Conservation (phyloP, 2,113 vertebrate species). For the Asarcornis scutulata region DNA sequence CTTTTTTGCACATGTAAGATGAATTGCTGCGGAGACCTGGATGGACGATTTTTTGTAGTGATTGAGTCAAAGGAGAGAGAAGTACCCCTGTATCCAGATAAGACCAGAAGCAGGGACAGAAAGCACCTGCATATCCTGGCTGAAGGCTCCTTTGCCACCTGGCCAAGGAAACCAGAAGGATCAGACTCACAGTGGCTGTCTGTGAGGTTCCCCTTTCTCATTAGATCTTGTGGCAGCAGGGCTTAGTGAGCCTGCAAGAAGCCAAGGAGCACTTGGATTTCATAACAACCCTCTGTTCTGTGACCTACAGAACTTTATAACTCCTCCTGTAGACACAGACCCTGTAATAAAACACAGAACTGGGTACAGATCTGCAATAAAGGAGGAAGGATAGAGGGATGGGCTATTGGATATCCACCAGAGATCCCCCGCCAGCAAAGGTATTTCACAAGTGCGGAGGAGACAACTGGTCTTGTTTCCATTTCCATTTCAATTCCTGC, state of each 20-base stretch:
- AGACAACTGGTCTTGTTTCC: background rate
- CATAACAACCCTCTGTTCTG: background rate
- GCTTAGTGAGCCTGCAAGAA: background rate
- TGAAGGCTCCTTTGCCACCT: background rate
- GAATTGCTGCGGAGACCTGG: background rate
- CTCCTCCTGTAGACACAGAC: background rate
- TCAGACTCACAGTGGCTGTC: background rate
- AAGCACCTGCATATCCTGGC: background rate
- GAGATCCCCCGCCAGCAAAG: background rate
- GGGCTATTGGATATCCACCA: background rate
- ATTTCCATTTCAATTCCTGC: background rate
- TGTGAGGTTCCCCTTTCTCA: background rate
- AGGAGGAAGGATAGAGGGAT: background rate
- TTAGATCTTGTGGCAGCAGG: background rate
- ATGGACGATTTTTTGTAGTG: background rate
- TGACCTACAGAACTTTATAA: background rate
- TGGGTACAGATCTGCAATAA: too few relatives aligned
- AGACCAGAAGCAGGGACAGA: background rate
- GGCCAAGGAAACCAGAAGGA: background rate
- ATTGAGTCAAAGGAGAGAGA: background rate
- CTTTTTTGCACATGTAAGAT: background rate
- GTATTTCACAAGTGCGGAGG: background rate
- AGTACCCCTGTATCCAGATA: background rate
- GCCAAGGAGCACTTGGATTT: background rate
- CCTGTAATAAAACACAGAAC: background rate